Base-by-base conservation (phyloP, 2,113 vertebrate genomes). In the Mesembrinibis cayennensis region DNA sequence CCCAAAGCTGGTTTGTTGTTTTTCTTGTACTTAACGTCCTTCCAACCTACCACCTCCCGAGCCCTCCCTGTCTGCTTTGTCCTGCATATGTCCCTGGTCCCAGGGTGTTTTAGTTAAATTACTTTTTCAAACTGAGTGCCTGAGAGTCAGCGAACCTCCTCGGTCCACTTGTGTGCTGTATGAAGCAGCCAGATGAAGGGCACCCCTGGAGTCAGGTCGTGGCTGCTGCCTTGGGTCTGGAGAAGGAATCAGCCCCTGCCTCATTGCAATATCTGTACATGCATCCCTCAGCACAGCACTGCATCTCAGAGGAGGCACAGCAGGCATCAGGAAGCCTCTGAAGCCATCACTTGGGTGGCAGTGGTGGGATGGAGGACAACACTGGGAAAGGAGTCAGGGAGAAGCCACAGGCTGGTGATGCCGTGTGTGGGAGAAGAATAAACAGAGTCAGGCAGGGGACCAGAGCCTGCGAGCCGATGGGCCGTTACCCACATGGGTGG, bases 151-250 rank as follows among this genome's bases (percentile, higher is more conserved):
- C 85, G 36, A 27, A 44, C 3, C 23, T 12, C 30, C 63, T 61
- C 0, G 1, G 40, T 26, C 34, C 38, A 12, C 6, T 40, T 2
- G 2, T 4, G 0, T 0, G 36, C n/a, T 45, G 40, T 2, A 19
- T 13, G 55, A 70, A 52, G 36, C 58, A 65, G 19, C 40, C 59
- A 29, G 36, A 13, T 36, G 49, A 38, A 82, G 12, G 9, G 5
- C 38, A 63, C 6, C 30, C 32, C 61, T 20, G 13, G 40, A 34
- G 38, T 23, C 63, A 47, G 7, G 44, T 26, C 2, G 0, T 9
- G 16, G 59, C 17, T 78, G 36, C 30, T 73, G 4, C 47, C 79
- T 56, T 27, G 42, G 26, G 18, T 56, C 21, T 62, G 34, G 32
- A 71, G 38, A 30, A 66, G 29, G 45, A 38, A 11, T 3, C 44